phyloP scores from a whole-genome alignment of 2,888 invertebrate species.

The Acanthosepion esculentum region DNA sequence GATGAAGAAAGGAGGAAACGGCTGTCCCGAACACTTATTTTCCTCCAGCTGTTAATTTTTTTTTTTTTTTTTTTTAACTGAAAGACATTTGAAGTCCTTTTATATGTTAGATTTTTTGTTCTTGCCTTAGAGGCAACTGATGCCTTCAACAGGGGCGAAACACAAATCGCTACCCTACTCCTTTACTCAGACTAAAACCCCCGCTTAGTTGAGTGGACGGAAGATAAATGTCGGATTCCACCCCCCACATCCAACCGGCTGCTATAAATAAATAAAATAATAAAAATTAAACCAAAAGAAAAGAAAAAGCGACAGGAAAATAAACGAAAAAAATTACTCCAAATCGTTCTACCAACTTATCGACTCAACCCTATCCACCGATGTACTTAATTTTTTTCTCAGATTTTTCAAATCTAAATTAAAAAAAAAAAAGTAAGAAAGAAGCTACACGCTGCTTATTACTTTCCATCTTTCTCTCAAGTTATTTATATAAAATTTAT shows the following conservation, averaged over 20 bases:
- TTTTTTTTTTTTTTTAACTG: background rate
- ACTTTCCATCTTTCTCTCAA: no score
- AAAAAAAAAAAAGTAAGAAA: background rate
- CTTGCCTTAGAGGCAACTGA: background rate
- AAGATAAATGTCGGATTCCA: no score
- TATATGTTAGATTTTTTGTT: background rate
- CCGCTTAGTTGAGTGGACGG: no score
- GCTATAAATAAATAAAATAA: background rate
- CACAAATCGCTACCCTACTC: background rate
- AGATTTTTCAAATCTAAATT: background rate
- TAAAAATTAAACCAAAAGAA: background rate
- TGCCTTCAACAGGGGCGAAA: background rate
- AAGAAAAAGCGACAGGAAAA: background rate
- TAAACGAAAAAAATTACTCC: no score
- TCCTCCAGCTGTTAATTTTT: background rate
- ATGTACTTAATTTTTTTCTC: no score
- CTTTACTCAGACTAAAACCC: background rate
- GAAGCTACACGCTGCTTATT: background rate
- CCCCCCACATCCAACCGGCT: no score
- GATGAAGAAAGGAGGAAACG: background rate
- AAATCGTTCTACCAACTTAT: no score
- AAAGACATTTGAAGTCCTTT: conserved; percentile 7
- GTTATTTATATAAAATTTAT: no score
- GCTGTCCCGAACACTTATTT: background rate
- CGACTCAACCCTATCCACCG: no score